Evolutionary conservation across 1,140 invertebrate species (phyloP).

Genomic region (Sminthurides bifidus): DNA sequence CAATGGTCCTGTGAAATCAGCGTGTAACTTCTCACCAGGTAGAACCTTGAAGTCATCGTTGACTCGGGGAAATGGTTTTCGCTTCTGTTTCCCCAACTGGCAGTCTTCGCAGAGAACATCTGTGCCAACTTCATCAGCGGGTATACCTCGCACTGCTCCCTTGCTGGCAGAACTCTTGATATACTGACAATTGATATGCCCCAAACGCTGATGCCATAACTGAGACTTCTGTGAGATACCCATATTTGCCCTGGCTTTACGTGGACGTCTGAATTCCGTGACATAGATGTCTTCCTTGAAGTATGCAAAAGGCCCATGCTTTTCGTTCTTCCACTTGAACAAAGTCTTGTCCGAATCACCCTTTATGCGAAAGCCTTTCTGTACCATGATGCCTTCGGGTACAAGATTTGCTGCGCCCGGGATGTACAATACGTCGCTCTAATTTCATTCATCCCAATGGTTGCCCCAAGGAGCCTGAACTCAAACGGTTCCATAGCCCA

Average conservation of each 20-base stretch:
- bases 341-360: not conserved
- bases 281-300: not conserved
- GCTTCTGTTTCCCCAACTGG: slow-evolving; percentile 16
- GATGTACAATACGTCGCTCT: not conserved
- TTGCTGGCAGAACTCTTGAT: slow-evolving; percentile 5
- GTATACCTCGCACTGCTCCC: slow-evolving; percentile 6
- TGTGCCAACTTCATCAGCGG: not conserved
- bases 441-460: not conserved
- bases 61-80: slow-evolving; percentile 7
- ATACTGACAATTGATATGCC: slow-evolving; percentile 3
- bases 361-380: not conserved
- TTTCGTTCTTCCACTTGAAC: not conserved
- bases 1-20: slow-evolving; percentile 40
- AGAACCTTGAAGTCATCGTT: slow-evolving; percentile 14
- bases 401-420: not conserved
- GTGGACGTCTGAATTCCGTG: not conserved
- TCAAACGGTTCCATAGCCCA: not conserved
- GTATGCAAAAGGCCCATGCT: not conserved
- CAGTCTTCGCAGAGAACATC: slow-evolving; percentile 8
- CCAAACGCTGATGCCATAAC: slow-evolving; percentile 12
- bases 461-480: not conserved
- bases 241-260: not conserved
- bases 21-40: slow-evolving; percentile 36
- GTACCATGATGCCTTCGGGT: not conserved
- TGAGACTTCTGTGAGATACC: not conserved